Percentiles rank a stretch among this genome's conserved stretches.
Evolutionary conservation across 2,797 vertebrate genomes (phyloP).

Genomic region (Spinibarbus caldwelli): DNA sequence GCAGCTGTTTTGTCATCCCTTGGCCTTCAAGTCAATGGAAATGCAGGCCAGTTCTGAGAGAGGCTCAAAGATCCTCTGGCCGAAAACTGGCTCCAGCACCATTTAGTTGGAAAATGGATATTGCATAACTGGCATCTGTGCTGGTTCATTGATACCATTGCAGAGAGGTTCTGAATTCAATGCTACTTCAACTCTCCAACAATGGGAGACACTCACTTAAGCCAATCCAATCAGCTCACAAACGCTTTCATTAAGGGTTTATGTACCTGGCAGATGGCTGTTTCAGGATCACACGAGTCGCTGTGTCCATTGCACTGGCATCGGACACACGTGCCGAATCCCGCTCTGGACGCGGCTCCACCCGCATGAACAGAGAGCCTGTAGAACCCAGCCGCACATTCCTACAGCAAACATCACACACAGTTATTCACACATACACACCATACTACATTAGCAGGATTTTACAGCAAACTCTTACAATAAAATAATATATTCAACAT

Average conservation of each 20-base stretch:
- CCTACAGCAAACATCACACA: slow-evolving; percentile 75
- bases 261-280: slow-evolving; percentile 96
- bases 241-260: neutral
- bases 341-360: slow-evolving; percentile 72
- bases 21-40: neutral
- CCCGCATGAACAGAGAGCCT: slow-evolving; percentile 74
- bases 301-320: slow-evolving; percentile 95
- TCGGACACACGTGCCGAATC: slow-evolving; percentile 86
- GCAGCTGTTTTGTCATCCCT: neutral
- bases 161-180: neutral
- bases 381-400: slow-evolving; percentile 90
- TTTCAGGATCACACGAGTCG: slow-evolving; percentile 88
- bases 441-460: neutral
- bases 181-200: neutral
- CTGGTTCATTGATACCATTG: neutral
- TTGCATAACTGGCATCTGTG: neutral
- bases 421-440: slow-evolving; percentile 56
- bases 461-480: neutral
- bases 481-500: neutral
- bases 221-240: neutral
- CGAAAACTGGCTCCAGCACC: neutral
- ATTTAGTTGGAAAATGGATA: neutral
- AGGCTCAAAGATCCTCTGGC: neutral
- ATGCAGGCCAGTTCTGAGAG: neutral
- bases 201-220: neutral